Evolutionary conservation across 2,113 vertebrate genomes (phyloP).

Genomic region (Pelusios castaneus): DNA sequence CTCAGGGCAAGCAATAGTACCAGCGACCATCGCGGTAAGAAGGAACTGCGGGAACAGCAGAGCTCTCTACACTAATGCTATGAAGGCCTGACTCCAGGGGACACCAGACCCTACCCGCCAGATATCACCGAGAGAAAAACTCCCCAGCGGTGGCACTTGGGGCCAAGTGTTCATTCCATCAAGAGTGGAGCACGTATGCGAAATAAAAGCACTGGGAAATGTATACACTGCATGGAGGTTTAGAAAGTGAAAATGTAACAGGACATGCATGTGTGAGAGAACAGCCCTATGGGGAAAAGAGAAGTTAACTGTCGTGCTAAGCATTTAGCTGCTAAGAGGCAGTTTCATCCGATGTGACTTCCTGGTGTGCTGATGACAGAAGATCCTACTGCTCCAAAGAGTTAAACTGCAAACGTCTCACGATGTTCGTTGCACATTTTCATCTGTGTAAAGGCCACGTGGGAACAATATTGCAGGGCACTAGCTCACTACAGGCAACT

Average conservation of each 20-base stretch:
- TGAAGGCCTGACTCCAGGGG: not conserved
- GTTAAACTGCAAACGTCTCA: slow-evolving; percentile 31
- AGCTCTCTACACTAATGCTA: not conserved
- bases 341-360: slow-evolving; percentile 37
- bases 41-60: not conserved
- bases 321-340: slow-evolving; percentile 43
- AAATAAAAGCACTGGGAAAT: slow-evolving; percentile 56
- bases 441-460: slow-evolving; percentile 59
- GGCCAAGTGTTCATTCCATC: slow-evolving; percentile 33
- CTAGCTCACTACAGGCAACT: slow-evolving; percentile 64
- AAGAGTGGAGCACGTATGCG: slow-evolving; percentile 32
- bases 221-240: slow-evolving; percentile 22
- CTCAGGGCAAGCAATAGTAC: not conserved
- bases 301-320: slow-evolving; percentile 49
- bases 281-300: slow-evolving; percentile 16
- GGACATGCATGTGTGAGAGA: slow-evolving; percentile 24
- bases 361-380: slow-evolving; percentile 16
- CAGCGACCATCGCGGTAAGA: not conserved
- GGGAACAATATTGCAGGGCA: slow-evolving; percentile 62
- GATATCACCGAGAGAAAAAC: not conserved
- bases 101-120: no score
- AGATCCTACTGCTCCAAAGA: slow-evolving; percentile 42
- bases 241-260: slow-evolving; percentile 8
- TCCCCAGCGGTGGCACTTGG: not conserved
- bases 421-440: slow-evolving; percentile 58